Conservation (phyloP, 2,113 vertebrate genomes). For the Hoplias malabaricus region DNA sequence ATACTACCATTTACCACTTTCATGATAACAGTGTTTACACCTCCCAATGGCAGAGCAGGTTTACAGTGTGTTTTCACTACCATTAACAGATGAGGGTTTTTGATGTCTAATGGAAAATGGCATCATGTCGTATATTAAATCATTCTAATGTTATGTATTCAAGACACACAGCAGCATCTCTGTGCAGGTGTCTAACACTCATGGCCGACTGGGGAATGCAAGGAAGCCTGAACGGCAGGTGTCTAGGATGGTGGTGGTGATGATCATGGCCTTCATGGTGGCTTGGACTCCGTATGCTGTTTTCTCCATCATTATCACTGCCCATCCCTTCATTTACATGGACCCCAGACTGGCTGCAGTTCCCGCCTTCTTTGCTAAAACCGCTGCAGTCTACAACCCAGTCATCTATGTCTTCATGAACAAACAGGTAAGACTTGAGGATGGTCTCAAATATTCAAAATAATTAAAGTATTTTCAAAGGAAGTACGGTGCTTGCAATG, state of each 20-base stretch:
- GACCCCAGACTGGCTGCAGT: slow-evolving; percentile 81
- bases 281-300: slow-evolving; percentile 84
- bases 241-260: slow-evolving; percentile 85
- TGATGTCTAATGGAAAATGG: not conserved
- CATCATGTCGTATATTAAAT: not conserved
- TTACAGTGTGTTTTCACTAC: not conserved
- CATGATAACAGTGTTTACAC: not conserved
- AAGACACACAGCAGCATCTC: not conserved
- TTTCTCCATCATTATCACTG: slow-evolving; percentile 81
- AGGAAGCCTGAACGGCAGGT: slow-evolving; percentile 85
- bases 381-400: slow-evolving; percentile 85
- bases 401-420: slow-evolving; percentile 92
- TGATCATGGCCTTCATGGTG: slow-evolving; percentile 87
- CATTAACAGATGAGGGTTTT: not conserved
- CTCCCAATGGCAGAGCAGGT: not conserved
- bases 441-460: not conserved
- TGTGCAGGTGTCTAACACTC: slow-evolving; percentile 76
- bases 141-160: not conserved
- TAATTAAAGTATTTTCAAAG: not conserved
- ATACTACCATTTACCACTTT: not conserved
- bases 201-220: slow-evolving; percentile 73
- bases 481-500: too few species aligned
- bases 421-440: slow-evolving; percentile 75
- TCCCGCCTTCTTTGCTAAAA: slow-evolving; percentile 89
- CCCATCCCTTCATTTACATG: slow-evolving; percentile 75